Evolutionary conservation across 2,888 invertebrate genomes (phyloP).

Genomic region (Gari tellinella): DNA sequence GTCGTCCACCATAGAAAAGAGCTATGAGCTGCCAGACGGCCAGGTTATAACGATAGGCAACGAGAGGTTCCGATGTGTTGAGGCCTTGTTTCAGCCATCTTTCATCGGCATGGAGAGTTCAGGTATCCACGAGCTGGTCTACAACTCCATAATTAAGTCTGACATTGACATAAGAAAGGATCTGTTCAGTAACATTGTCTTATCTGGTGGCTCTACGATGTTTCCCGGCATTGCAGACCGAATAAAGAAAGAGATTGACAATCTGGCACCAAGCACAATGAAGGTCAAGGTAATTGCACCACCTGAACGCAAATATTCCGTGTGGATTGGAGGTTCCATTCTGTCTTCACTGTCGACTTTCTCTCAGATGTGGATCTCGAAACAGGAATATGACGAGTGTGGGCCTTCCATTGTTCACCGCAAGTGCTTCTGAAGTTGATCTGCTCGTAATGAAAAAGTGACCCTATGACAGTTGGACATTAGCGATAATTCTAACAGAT

Average conservation of each 20-base stretch:
- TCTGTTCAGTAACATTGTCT: constrained; percentile 87
- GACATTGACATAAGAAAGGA: constrained; percentile 77
- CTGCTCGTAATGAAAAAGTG: no score
- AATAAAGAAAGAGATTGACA: constrained; percentile 58
- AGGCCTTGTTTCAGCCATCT: constrained; percentile 69
- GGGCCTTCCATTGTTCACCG: constrained; percentile 86
- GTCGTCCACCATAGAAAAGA: constrained; percentile 26
- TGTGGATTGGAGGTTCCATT: constrained; percentile 99
- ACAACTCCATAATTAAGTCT: constrained; percentile 78
- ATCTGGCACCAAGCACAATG: constrained; percentile 55
- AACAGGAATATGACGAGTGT: constrained; percentile 76
- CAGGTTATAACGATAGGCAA: constrained; percentile 79
- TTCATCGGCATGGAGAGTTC: constrained; percentile 71
- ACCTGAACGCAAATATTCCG: constrained; percentile 92
- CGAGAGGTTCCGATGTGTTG: constrained; percentile 75
- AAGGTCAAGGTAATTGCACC: constrained; percentile 62
- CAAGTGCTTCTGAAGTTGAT: constrained; percentile 74
- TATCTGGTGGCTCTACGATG: constrained; percentile 94
- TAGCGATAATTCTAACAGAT: no score
- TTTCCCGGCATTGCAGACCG: constrained; percentile 89
- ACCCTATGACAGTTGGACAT: no score
- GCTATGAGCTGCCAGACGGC: constrained; percentile 75
- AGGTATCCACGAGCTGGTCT: constrained; percentile 80
- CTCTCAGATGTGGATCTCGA: constrained; percentile 78
- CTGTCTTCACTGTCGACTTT: constrained; percentile 89